A percentile compares a stretch with the other conserved stretches of the same genome.
Evolutionary conservation across 2,888 invertebrate genomes (phyloP).

Genomic region (Xestia rhomboidea): DNA sequence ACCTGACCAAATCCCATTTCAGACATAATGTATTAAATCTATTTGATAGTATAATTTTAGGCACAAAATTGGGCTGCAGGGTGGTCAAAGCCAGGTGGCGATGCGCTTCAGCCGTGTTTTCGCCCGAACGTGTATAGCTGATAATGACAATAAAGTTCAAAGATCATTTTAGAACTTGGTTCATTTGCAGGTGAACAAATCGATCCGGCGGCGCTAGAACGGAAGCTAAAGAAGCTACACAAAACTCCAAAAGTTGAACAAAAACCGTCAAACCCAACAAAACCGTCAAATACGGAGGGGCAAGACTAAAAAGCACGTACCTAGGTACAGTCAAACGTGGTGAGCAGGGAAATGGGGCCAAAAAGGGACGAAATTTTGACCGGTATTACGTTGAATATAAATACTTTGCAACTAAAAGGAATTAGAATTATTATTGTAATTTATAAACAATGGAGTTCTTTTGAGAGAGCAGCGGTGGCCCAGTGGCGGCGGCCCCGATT

Average conservation of each 20-base stretch:
- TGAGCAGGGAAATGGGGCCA: background rate
- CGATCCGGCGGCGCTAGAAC: background rate
- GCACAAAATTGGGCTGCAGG: background rate
- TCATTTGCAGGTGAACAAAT: background rate
- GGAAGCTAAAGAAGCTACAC: background rate
- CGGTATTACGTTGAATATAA: background rate
- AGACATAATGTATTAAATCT: background rate
- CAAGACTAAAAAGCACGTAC: background rate
- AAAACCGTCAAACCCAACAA: background rate
- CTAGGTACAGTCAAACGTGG: background rate
- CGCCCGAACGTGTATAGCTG: background rate
- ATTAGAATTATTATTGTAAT: background rate
- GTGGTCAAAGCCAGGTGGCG: background rate
- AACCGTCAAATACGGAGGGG: fast-evolving
- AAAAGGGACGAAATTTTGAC: background rate
- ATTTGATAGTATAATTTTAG: background rate
- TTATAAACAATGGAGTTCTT: background rate
- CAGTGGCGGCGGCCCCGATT: too few species aligned
- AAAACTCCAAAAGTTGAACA: background rate
- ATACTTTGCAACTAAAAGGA: background rate
- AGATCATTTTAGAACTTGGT: background rate
- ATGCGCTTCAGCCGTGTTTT: background rate
- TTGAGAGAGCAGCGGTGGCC: too few species aligned
- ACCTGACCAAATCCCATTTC: background rate
- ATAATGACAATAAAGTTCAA: too few species aligned